Conservation (phyloP, 1,140 invertebrate species). For the Brachionus rotundiformis region DNA sequence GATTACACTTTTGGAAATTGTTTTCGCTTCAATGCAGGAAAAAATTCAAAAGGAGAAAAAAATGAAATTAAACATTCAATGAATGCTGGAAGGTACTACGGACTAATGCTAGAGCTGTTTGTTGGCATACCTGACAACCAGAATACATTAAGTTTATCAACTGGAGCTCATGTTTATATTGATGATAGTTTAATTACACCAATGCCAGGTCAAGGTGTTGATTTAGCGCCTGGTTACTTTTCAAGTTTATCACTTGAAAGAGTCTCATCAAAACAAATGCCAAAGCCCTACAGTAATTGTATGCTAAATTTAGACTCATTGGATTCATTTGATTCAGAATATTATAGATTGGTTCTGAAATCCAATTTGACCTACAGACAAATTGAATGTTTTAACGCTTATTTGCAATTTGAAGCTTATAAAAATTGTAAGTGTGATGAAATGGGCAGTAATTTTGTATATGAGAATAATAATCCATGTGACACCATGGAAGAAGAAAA, state of each 20-base stretch:
- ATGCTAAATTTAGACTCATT: not conserved
- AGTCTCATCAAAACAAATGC: not conserved
- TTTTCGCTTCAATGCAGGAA: not conserved
- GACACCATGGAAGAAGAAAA: not conserved
- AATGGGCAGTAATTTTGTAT: not conserved
- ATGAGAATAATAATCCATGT: not conserved
- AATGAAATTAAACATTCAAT: not conserved
- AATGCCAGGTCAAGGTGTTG: not conserved
- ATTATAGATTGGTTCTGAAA: not conserved
- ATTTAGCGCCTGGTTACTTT: not conserved
- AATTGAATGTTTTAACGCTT: not conserved
- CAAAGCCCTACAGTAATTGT: constrained; percentile 20
- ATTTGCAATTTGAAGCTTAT: not conserved
- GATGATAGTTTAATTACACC: not conserved
- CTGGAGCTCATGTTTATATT: not conserved
- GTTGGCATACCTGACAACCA: not conserved
- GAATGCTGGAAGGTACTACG: not conserved
- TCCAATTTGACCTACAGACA: not conserved
- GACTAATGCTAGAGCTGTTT: not conserved
- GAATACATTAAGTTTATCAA: not conserved
- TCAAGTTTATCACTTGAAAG: not conserved
- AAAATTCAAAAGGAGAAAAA: not conserved
- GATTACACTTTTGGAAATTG: not conserved
- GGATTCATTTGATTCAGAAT: not conserved
- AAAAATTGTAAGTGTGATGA: not conserved